A percentile compares a stretch with the other conserved stretches of the same genome.
phyloP scores from a whole-genome alignment of 2,888 invertebrate genomes.

The Dimorphilus gyrociliatus region DNA sequence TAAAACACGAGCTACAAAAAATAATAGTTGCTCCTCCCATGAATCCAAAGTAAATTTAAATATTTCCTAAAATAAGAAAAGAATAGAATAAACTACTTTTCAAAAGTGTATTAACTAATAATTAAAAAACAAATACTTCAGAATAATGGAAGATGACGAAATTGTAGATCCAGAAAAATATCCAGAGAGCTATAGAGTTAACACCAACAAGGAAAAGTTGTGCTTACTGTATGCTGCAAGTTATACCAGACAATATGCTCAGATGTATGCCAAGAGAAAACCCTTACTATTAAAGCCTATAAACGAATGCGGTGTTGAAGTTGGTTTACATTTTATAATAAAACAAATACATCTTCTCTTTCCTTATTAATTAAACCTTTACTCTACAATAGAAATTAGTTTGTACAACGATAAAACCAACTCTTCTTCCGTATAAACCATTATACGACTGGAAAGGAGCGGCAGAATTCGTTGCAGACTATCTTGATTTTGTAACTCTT shows the following conservation, averaged over 20 bases:
- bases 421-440: conserved; percentile 53
- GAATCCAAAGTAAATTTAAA: conserved; percentile 10
- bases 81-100: background rate
- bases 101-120: background rate
- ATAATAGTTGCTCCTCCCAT: conserved; percentile 24
- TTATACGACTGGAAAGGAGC: conserved; percentile 56
- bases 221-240: conserved; percentile 36
- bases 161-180: conserved; percentile 31
- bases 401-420: conserved; percentile 62
- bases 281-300: conserved; percentile 33
- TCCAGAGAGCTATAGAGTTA: conserved; percentile 31
- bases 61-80: background rate
- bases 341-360: background rate
- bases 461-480: conserved; percentile 58
- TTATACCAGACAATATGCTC: conserved; percentile 36
- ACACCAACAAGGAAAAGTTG: conserved; percentile 31
- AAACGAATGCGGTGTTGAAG: conserved; percentile 35
- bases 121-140: background rate
- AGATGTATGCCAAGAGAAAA: conserved; percentile 35
- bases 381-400: conserved; percentile 69
- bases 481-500: conserved; percentile 55
- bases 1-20: conserved; percentile 26
- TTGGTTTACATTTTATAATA: conserved; percentile 10
- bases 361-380: background rate
- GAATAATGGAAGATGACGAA: conserved; percentile 9